Conservation (phyloP, 2,888 invertebrate genomes). For the Acanthosepion esculentum region DNA sequence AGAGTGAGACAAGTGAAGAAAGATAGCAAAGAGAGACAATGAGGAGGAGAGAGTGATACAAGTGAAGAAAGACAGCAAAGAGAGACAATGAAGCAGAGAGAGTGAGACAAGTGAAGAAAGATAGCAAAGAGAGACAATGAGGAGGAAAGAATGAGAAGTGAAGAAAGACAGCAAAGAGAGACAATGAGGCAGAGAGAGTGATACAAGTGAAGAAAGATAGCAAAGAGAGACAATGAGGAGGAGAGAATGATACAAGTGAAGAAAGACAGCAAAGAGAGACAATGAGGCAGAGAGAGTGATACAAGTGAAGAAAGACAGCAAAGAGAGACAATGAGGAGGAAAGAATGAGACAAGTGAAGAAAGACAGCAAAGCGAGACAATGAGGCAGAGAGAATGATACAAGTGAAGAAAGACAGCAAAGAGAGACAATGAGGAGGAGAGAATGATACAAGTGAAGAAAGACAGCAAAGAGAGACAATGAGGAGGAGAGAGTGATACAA, state of each 20-base stretch:
- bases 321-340: neutral
- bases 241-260: too few relatives aligned
- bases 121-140: neutral
- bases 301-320: neutral
- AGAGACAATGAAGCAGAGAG: neutral
- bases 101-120: neutral
- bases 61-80: neutral
- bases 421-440: neutral
- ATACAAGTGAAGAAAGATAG: too few relatives aligned
- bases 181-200: too few relatives aligned
- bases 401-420: neutral
- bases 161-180: too few relatives aligned
- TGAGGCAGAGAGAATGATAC: neutral
- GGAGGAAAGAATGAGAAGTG: neutral
- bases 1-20: neutral
- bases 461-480: neutral
- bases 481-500: neutral
- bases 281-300: neutral
- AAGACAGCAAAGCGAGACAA: neutral
- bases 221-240: too few relatives aligned
- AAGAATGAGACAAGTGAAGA: too few relatives aligned
- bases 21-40: neutral
- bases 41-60: neutral
- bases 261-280: too few relatives aligned
- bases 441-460: too few relatives aligned